A percentile compares a stretch with the other conserved stretches of the same genome.
phyloP scores from a whole-genome alignment of 1,140 invertebrate genomes.

The Rhopalosiphum maidis region DNA sequence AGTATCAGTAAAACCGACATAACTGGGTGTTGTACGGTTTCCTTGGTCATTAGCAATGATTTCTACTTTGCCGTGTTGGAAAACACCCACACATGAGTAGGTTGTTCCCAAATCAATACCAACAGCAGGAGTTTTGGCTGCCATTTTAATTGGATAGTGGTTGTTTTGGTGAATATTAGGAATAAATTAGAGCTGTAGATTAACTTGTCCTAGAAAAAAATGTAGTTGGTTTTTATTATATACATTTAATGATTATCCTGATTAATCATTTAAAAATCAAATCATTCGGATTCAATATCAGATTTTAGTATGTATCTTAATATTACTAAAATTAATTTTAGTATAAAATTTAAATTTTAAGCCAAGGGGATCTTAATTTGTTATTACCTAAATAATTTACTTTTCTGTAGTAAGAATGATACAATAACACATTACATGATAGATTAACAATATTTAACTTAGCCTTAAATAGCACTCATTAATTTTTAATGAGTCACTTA shows the following conservation, averaged over 20 bases:
- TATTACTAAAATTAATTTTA: not conserved
- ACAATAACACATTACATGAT: not conserved
- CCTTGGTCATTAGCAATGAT: conserved; percentile 95
- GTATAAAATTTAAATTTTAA: too few species aligned
- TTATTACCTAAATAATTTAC: not conserved
- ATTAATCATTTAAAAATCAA: too few species aligned
- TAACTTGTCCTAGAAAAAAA: not conserved
- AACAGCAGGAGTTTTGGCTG: conserved; percentile 60
- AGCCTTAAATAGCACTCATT: too few species aligned
- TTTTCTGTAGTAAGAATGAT: not conserved
- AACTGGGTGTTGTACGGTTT: conserved; percentile 89
- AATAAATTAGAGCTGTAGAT: not conserved
- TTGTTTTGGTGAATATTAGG: not conserved
- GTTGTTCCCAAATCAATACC: conserved; percentile 65
- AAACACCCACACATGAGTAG: conserved; percentile 82
- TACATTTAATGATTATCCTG: too few species aligned
- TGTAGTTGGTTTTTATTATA: not conserved
- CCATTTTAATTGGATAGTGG: conserved; percentile 33
- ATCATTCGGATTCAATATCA: not conserved
- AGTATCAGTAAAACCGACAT: conserved; percentile 86
- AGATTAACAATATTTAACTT: too few species aligned
- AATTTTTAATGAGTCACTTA: too few species aligned
- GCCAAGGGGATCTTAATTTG: not conserved
- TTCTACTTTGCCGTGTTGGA: conserved; percentile 86
- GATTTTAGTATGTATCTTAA: not conserved